Base-by-base conservation (phyloP, 2,888 invertebrate species). In the Litoditis marina region DNA sequence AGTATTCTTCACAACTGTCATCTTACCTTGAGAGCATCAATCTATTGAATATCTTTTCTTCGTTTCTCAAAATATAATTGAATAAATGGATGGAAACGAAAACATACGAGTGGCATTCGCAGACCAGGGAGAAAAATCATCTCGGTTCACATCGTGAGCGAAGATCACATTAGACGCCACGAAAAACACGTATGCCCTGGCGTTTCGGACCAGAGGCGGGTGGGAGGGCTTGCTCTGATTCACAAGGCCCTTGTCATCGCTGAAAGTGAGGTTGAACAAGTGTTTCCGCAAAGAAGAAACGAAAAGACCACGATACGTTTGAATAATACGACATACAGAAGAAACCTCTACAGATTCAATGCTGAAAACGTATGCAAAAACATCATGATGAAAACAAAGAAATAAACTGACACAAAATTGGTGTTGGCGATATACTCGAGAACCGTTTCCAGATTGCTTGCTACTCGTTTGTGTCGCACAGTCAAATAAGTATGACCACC, bases 61-160 rank as follows among this genome's bases (percentile, higher is more conserved):
- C 8, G 13, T 47, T 19, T n/a, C n/a, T n/a, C n/a, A n/a, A n/a
- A n/a, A n/a, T n/a, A 31, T 19, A 47, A 16, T 30, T 32, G 8
- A 25, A 34, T 3, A 25, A n/a, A 34, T 13, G 22, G 34, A 3
- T 5, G 49, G 6, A 44, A 13, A n/a, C 44, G 30, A 28, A 34
- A 39, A 61, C 61, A 51, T 16, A 68, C 68, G 62, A 25, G 68
- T 70, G 58, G 68, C 70, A 42, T 70, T 73, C 34, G 68, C 68
- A 13, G 68, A 70, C 75, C 75, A 75, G 16, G 75, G 75, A 16
- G 75, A 75, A 54, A 75, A 72, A 46, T 71, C 75, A 53, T 75
- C 75, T 39, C 73, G 69, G 60, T 75, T 75, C 34, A 73, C 70
- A 32, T 70, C 69, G 36, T 70, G 70, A 28, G 71, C 73, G 46